Evolutionary conservation across 2,113 vertebrate genomes (phyloP).

Genomic region (Rhinopomastus cyanomelas): DNA sequence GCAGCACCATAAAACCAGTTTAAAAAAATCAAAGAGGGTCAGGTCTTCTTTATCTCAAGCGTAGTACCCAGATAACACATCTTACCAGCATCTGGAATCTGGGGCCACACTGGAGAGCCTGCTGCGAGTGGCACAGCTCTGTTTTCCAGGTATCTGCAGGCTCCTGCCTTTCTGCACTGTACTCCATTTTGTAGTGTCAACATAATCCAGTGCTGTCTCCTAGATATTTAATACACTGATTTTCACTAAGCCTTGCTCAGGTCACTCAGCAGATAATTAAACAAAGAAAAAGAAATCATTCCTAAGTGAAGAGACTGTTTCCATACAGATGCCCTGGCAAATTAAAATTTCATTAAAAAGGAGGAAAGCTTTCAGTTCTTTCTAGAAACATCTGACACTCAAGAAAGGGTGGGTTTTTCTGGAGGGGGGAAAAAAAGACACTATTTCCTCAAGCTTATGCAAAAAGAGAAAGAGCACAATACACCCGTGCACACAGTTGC

Average conservation of each 20-base stretch:
- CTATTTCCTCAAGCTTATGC: background rate
- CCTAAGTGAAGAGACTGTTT: background rate
- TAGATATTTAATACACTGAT: background rate
- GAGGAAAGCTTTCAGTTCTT: background rate
- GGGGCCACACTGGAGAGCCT: background rate
- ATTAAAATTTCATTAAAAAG: background rate
- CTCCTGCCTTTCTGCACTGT: background rate
- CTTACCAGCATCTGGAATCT: background rate
- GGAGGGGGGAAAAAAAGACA: background rate
- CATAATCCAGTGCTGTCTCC: background rate
- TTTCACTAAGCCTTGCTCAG: background rate
- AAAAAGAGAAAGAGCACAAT: background rate
- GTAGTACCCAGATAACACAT: background rate
- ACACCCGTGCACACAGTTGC: constrained; percentile 3
- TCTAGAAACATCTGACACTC: background rate
- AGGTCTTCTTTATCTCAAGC: background rate
- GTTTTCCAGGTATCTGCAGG: background rate
- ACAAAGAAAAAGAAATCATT: background rate
- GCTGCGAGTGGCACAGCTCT: background rate
- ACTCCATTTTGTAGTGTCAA: background rate
- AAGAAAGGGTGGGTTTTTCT: background rate
- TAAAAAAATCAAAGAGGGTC: background rate
- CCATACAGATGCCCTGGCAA: constrained; percentile 1
- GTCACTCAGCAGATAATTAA: background rate
- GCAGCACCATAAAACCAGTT: background rate